Base-by-base conservation (phyloP, 2,113 vertebrate species). In the Callithrix jacchus region DNA sequence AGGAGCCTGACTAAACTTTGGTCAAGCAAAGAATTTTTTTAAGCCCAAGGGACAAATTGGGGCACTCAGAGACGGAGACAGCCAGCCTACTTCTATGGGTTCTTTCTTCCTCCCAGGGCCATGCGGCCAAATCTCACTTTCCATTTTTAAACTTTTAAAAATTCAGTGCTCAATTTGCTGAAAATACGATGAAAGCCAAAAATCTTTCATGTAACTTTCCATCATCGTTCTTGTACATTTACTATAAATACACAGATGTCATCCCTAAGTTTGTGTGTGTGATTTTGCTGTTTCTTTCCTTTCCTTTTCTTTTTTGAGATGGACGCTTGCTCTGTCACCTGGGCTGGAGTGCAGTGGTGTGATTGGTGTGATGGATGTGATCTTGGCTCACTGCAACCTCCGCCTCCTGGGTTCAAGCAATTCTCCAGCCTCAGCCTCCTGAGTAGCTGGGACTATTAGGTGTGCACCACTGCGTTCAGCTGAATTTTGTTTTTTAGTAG, bases 71-170 rank as follows among this genome's bases (percentile, higher is more conserved):
- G n/a, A 54, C 12, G 11, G 79, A 47, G 84, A 54, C 0, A 13
- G 5, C 27, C 47, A 40, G 77, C 30, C 45, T 12, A 12, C 70
- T n/a, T 45, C 66, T 40, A 23, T 25, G 1, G 30, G 37, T 40
- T 81, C 79, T 20, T 23, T 25, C 82, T 86, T 87, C 25, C 40
- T 80, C 49, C 56, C 10, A 30, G 81, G 16, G 12, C 83, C 13
- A 1, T 30, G 21, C 10, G 4, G 7, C n/a, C n/a, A 66, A 84
- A 85, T 61, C 37, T 74, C 27, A 64, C 27, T 64, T 64, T 64
- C 61, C 12, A 32, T 64, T 86, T 87, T 91, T 80, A 96, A 79
- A 74, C 58, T 66, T 58, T 91, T n/a, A 64, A 64, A 73, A 87
- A 61, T 18, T 5, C n/a, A 84, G 0, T 16, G 37, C 47, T 74